Percentiles rank a stretch among this genome's conserved stretches.
phyloP scores from a whole-genome alignment of 2,888 invertebrate species.

The Gisinianus flammeolus region DNA sequence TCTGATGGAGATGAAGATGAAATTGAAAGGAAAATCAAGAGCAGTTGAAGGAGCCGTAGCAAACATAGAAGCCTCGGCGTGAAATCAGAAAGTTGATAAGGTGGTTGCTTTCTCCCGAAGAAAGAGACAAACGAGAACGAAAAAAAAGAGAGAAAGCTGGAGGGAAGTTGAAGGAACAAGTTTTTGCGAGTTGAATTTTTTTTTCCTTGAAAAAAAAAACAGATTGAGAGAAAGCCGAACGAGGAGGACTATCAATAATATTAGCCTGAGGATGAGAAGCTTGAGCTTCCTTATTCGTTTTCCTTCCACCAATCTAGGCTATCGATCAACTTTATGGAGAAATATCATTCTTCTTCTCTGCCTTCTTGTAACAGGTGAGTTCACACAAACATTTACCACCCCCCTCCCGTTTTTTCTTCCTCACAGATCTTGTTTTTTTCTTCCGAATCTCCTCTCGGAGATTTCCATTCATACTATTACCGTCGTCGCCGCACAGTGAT shows the following conservation, averaged over 20 bases:
- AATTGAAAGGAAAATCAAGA: background rate
- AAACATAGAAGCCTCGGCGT: background rate
- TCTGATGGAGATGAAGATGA: background rate
- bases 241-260: constrained; percentile 21
- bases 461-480: background rate
- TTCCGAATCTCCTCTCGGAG: background rate
- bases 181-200: background rate
- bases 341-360: constrained; percentile 35
- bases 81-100: background rate
- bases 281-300: constrained; percentile 26
- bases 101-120: background rate
- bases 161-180: background rate
- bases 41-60: background rate
- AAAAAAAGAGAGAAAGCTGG: background rate
- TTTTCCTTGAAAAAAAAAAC: background rate
- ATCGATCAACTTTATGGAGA: constrained; percentile 38
- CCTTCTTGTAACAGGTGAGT: constrained; percentile 49
- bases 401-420: constrained; percentile 1
- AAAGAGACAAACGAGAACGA: background rate
- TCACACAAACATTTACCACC: background rate
- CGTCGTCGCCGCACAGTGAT: too few relatives aligned
- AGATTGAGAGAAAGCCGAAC: background rate
- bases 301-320: constrained; percentile 29
- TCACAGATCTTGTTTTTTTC: background rate
- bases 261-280: constrained; percentile 35